Evolutionary conservation across 2,888 invertebrate genomes (phyloP).

Genomic region (Eilema griseolum): DNA sequence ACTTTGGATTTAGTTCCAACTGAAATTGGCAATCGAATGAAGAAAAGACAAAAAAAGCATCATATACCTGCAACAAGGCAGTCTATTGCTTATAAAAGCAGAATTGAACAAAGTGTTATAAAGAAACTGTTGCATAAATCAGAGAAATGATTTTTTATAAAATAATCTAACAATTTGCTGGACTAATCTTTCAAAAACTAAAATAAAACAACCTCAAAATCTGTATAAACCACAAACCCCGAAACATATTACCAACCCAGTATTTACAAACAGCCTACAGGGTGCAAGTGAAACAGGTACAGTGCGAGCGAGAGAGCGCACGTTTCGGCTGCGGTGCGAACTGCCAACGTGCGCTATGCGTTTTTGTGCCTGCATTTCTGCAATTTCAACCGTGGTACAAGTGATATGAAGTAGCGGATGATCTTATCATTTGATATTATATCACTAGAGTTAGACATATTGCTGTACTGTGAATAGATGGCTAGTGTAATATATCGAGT

Average conservation of each 20-base stretch:
- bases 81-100: no score
- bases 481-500: not conserved
- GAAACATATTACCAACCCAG: constrained; percentile 30
- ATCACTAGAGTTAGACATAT: not conserved
- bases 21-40: no score
- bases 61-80: no score
- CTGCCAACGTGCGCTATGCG: constrained; percentile 81
- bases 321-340: constrained; percentile 67
- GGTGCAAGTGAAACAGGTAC: constrained; percentile 60
- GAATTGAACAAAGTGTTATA: no score
- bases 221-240: not conserved
- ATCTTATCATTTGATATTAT: not conserved
- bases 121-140: no score
- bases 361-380: constrained; percentile 80
- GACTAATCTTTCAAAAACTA: not conserved
- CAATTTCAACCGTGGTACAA: constrained; percentile 63
- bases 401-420: constrained; percentile 36
- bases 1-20: no score
- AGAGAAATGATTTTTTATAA: not conserved
- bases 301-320: constrained; percentile 60
- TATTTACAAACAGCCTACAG: constrained; percentile 65
- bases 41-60: no score
- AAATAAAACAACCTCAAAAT: not conserved
- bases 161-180: not conserved
- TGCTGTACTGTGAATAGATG: not conserved